phyloP scores from a whole-genome alignment of 2,888 invertebrate species.

The Spodoptera littoralis region DNA sequence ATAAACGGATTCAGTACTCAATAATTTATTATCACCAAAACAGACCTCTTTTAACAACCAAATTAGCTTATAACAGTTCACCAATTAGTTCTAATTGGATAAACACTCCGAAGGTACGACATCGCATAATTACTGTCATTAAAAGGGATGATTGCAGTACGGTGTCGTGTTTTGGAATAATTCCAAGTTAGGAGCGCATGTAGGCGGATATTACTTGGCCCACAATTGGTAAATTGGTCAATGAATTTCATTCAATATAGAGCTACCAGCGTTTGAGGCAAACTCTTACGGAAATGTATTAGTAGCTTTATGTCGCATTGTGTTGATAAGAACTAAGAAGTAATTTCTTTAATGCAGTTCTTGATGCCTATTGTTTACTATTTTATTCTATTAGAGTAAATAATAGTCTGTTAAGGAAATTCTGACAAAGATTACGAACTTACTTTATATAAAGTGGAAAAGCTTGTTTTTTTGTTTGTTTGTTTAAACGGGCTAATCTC shows the following conservation, averaged over 20 bases:
- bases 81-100: constrained; percentile 40
- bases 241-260: constrained; percentile 57
- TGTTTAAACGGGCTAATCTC: no score
- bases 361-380: no score
- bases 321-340: not conserved
- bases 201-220: constrained; percentile 60
- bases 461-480: no score
- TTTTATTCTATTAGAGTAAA: not conserved
- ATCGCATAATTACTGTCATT: constrained; percentile 44
- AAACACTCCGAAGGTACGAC: constrained; percentile 32
- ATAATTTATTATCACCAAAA: constrained; percentile 1
- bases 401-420: no score
- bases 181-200: constrained; percentile 48
- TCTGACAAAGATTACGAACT: no score
- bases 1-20: no score
- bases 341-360: no score
- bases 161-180: constrained; percentile 35
- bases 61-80: constrained; percentile 16
- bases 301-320: not conserved
- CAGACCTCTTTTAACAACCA: constrained; percentile 1
- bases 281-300: constrained; percentile 1
- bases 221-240: constrained; percentile 73
- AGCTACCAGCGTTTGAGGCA: constrained; percentile 6
- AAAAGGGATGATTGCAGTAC: constrained; percentile 38
- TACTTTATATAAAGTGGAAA: not conserved